Conservation (phyloP, 2,888 invertebrate species). For the Automeris io region DNA sequence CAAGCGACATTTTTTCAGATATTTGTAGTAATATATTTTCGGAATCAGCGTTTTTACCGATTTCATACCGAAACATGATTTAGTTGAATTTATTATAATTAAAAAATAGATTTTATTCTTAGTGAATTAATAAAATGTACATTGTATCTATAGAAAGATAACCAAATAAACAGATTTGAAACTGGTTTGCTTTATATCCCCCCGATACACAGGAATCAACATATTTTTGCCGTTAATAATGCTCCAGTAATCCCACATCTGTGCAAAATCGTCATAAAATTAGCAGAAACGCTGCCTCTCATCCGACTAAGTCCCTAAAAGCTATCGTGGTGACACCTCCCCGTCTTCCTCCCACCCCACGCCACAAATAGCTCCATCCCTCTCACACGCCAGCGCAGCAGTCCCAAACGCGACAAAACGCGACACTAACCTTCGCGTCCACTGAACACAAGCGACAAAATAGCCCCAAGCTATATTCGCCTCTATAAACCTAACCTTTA, state of each 20-base stretch:
- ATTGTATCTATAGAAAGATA: too few species aligned
- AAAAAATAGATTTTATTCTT: too few species aligned
- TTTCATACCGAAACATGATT: too few species aligned
- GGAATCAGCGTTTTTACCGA: too few species aligned
- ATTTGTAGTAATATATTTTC: too few species aligned
- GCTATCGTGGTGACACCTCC: slow-evolving; percentile 71
- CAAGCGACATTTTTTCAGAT: too few species aligned
- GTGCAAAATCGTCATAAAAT: slow-evolving; percentile 58
- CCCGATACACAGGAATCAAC: too few species aligned
- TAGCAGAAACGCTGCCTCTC: slow-evolving; percentile 48
- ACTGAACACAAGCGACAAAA: slow-evolving; percentile 51
- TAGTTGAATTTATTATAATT: too few species aligned
- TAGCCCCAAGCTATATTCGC: slow-evolving; percentile 41
- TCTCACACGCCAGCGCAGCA: slow-evolving; percentile 53
- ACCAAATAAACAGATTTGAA: too few species aligned
- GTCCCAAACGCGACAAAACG: slow-evolving; percentile 61
- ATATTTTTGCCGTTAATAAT: background rate
- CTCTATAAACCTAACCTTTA: slow-evolving; percentile 47
- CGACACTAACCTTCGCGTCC: slow-evolving; percentile 51
- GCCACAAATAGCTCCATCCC: slow-evolving; percentile 40
- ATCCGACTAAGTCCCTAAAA: slow-evolving; percentile 65
- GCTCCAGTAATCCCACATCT: slow-evolving; percentile 33
- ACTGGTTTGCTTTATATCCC: too few species aligned
- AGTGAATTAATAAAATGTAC: too few species aligned
- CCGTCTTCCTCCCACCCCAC: slow-evolving; percentile 55